Base-by-base conservation (phyloP, 2,113 vertebrate genomes). In the Prunella fulvescens region DNA sequence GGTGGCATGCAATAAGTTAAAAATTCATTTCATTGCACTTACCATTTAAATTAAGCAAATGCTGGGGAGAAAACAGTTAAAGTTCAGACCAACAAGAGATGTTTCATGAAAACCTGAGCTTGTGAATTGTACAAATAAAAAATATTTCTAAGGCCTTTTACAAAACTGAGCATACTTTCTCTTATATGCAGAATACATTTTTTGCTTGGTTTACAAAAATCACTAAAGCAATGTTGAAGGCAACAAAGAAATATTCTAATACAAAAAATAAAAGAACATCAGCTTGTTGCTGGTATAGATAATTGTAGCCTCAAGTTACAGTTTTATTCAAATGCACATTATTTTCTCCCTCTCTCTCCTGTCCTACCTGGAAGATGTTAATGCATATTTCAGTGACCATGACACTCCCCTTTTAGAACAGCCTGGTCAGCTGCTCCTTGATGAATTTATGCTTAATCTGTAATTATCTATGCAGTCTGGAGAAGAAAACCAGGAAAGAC, bases 31-130 rank as follows among this genome's bases (percentile, higher is more conserved):
- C 1, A 11, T 57, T 87, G 17, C 33, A 66, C 8, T 73, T 78
- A 53, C 6, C 9, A 47, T 90, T 90, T 78, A 83, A 78, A 93
- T 47, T 58, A 65, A 88, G 11, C 3, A 73, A 50, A 67, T 12
- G 9, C 18, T 33, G 3, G 24, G 14, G 3, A 2, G 1, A 11
- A 33, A 56, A 25, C 15, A 3, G 5, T 61, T 45, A 28, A 76
- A 57, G 3, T 47, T 60, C 18, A 66, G 19, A n/a, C 0, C 2
- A 2, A 47, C 7, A 7, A 11, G 2, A 54, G 16, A 76, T 39
- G 8, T 50, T 64, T 56, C 54, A 33, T 62, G 35, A 86, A 80
- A 88, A 64, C 3, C 10, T 10, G 12, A 74, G 33, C 8, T 86
- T 62, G 12, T 47, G 35, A 65, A 17, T 37, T 35, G 5, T 48